These are phyloP conservation scores for Otolemur garnettii DNA, from an alignment of 2,113 vertebrate species.

Conservation along the genomic window DNA sequence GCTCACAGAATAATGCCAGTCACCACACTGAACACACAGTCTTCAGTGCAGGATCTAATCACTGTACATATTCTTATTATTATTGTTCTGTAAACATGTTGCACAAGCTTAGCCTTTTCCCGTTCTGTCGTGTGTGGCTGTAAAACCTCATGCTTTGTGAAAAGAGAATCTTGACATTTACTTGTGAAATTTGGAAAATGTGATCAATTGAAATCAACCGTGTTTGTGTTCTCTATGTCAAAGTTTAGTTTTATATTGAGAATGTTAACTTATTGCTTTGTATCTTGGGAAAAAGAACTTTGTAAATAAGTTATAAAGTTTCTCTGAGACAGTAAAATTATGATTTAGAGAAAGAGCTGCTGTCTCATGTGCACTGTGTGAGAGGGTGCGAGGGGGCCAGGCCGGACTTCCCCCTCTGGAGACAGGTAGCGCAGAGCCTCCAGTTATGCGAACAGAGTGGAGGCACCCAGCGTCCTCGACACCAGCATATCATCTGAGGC, in stretches of 20 bases:
- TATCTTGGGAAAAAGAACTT: slow-evolving; percentile 91
- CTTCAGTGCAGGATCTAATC: slow-evolving; percentile 84
- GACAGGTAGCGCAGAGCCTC: not conserved
- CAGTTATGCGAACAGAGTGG: not conserved
- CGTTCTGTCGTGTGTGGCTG: slow-evolving; percentile 91
- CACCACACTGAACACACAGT: slow-evolving; percentile 86
- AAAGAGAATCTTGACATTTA: slow-evolving; percentile 92
- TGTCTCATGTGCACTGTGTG: slow-evolving; percentile 65
- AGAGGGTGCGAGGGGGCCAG: fast-evolving
- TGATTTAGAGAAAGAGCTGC: slow-evolving; percentile 93
- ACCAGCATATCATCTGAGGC: not conserved
- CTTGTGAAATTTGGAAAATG: slow-evolving; percentile 91
- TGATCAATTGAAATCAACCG: slow-evolving; percentile 92
- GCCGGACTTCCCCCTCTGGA: not conserved
- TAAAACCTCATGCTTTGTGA: slow-evolving; percentile 96
- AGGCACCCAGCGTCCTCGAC: not conserved
- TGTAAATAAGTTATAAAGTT: slow-evolving; percentile 97
- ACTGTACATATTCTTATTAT: slow-evolving; percentile 91
- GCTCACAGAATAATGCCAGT: slow-evolving; percentile 81
- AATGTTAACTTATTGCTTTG: slow-evolving; percentile 99
- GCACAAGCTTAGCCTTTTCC: slow-evolving; percentile 90
- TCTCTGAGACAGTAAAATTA: slow-evolving; percentile 97
- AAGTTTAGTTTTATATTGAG: slow-evolving; percentile 99
- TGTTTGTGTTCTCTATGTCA: slow-evolving; percentile 96
- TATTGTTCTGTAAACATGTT: slow-evolving; percentile 91